phyloP scores from a whole-genome alignment of 2,113 vertebrate species.

The Lagenorhynchus albirostris region DNA sequence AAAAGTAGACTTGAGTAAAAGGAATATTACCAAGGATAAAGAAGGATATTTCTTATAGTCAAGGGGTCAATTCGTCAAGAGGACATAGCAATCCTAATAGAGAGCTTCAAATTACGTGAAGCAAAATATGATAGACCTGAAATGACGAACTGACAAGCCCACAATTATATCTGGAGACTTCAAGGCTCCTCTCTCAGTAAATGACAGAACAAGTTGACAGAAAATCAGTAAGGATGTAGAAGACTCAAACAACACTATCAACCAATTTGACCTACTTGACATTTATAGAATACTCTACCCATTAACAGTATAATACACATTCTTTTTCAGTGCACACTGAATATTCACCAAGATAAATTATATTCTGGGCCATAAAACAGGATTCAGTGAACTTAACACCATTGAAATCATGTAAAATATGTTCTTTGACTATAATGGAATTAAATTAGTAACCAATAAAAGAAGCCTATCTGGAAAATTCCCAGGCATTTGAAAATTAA shows the following conservation, averaged over 20 bases:
- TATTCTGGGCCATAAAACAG: not conserved
- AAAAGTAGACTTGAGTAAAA: not conserved
- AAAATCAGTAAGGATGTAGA: not conserved
- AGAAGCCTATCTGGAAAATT: not conserved
- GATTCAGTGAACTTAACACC: not conserved
- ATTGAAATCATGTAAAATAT: constrained; percentile 12
- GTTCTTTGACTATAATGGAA: not conserved
- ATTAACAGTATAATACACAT: not conserved
- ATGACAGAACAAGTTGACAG: not conserved
- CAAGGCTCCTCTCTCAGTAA: not conserved
- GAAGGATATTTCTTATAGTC: not conserved
- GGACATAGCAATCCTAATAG: not conserved
- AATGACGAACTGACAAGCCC: not conserved
- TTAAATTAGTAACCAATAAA: not conserved
- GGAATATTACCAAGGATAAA: not conserved
- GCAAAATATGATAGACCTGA: not conserved
- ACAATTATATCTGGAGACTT: not conserved
- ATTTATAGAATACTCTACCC: not conserved
- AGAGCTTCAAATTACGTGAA: not conserved
- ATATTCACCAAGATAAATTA: not conserved
- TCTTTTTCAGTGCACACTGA: not conserved
- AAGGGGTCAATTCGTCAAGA: not conserved
- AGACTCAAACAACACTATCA: not conserved
- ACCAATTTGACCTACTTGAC: not conserved
- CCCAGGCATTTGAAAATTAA: not conserved